Percentiles rank a stretch among this genome's conserved stretches.
These are phyloP conservation scores for Sturnus vulgaris DNA, from an alignment of 2,113 vertebrate genomes.

Conservation along the genomic window DNA sequence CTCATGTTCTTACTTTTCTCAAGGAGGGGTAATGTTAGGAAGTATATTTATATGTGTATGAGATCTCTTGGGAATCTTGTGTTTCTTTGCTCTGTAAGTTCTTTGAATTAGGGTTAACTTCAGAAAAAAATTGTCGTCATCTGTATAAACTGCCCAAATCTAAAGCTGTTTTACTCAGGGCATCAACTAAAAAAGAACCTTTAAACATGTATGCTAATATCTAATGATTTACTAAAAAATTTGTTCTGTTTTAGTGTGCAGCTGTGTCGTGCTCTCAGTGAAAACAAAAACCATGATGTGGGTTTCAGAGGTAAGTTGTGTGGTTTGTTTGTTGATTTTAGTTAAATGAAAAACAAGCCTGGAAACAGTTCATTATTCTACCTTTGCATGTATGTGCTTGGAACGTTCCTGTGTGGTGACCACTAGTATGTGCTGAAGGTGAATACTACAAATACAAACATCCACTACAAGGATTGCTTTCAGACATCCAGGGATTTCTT, in stretches of 20 bases:
- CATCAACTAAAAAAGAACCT: not conserved
- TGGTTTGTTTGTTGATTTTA: not conserved
- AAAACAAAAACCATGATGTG: constrained; percentile 83
- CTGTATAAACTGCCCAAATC: not conserved
- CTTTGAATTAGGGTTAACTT: not conserved
- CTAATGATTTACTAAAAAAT: not conserved
- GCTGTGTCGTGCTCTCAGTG: constrained; percentile 87
- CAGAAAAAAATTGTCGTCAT: not conserved
- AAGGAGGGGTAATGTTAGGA: not conserved
- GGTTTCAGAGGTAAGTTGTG: constrained; percentile 84
- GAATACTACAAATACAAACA: not conserved
- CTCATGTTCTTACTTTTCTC: not conserved
- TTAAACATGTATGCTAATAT: not conserved
- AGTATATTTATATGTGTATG: not conserved
- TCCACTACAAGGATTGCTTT: not conserved
- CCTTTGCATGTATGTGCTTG: not conserved
- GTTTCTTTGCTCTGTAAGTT: not conserved
- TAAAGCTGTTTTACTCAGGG: not conserved
- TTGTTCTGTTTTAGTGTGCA: constrained; percentile 81
- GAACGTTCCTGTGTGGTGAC: accelerated
- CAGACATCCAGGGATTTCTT: not conserved
- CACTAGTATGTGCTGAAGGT: not conserved
- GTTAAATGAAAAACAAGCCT: not conserved
- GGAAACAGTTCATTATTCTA: not conserved
- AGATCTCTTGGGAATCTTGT: not conserved